These are phyloP conservation scores for Planococcus citri DNA, from an alignment of 1,140 invertebrate species.

Conservation along the genomic window DNA sequence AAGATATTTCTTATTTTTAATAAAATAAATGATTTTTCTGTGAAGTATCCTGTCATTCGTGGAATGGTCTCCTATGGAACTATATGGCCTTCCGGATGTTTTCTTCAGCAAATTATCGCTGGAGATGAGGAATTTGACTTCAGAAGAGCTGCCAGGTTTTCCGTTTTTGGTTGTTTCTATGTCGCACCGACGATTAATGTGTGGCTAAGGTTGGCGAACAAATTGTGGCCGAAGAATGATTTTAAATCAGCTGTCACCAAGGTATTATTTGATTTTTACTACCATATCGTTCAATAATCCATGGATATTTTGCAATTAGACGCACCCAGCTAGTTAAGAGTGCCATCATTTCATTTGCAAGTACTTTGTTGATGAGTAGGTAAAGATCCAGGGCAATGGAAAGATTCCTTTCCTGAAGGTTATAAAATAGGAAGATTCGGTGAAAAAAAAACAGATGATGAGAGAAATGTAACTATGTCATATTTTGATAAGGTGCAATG, in stretches of 20 bases:
- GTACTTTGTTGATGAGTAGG: constrained; percentile 12
- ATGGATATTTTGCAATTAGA: background rate
- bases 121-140: constrained; percentile 23
- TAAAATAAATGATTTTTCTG: constrained; percentile 35
- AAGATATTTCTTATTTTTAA: constrained; percentile 18
- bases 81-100: constrained; percentile 53
- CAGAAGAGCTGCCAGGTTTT: constrained; percentile 38
- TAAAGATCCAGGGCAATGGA: too few relatives aligned
- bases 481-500: too few relatives aligned
- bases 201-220: constrained; percentile 49
- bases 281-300: background rate
- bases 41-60: constrained; percentile 42
- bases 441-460: too few relatives aligned
- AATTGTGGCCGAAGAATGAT: constrained; percentile 48
- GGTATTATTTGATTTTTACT: constrained; percentile 34
- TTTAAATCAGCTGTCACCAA: constrained; percentile 52
- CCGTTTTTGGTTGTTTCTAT: constrained; percentile 52
- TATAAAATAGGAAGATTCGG: too few relatives aligned
- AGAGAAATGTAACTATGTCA: too few relatives aligned
- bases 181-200: constrained; percentile 56
- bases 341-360: background rate
- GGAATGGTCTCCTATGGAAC: constrained; percentile 60
- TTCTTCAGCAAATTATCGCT: constrained; percentile 40
- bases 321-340: background rate
- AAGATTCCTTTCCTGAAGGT: too few relatives aligned